A percentile compares a stretch with the other conserved stretches of the same genome.
phyloP scores from a whole-genome alignment of 2,888 invertebrate genomes.

The Ormyrus labotus region DNA sequence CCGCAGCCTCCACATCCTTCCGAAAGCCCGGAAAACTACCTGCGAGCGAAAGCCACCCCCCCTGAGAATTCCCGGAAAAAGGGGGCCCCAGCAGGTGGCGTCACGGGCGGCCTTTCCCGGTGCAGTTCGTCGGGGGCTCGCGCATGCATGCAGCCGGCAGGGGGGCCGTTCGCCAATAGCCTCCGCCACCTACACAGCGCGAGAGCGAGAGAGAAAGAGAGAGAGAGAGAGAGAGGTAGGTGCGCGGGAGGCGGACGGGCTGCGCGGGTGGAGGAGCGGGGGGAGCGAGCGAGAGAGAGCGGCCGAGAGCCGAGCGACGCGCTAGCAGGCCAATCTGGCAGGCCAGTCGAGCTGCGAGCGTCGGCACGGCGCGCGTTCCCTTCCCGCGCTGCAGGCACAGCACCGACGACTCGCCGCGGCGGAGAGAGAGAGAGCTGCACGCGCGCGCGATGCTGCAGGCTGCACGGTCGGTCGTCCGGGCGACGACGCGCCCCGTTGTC shows the following conservation, averaged over 20 bases:
- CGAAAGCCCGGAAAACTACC: too few relatives aligned
- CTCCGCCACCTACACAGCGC: too few relatives aligned
- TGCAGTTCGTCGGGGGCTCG: too few relatives aligned
- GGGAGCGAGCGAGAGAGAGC: constrained; percentile 11
- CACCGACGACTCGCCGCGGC: not conserved
- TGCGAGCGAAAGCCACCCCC: too few relatives aligned
- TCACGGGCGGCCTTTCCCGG: too few relatives aligned
- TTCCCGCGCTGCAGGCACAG: not conserved
- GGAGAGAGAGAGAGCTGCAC: not conserved
- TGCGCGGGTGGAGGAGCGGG: not conserved
- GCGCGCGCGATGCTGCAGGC: not conserved
- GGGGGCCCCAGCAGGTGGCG: too few relatives aligned
- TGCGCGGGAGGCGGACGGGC: not conserved
- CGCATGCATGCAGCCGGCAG: not conserved
- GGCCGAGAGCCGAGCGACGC: not conserved
- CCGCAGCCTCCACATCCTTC: too few relatives aligned
- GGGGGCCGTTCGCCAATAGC: not conserved
- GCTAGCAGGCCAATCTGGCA: constrained; percentile 35
- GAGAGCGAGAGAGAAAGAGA: not conserved
- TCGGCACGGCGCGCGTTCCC: constrained; percentile 33
- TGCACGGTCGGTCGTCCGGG: too few relatives aligned
- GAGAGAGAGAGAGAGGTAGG: not conserved
- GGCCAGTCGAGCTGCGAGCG: constrained; percentile 54
- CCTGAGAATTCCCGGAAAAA: too few relatives aligned
- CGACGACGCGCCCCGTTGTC: not conserved